phyloP scores from a whole-genome alignment of 2,797 vertebrate species.

The Crenichthys baileyi region DNA sequence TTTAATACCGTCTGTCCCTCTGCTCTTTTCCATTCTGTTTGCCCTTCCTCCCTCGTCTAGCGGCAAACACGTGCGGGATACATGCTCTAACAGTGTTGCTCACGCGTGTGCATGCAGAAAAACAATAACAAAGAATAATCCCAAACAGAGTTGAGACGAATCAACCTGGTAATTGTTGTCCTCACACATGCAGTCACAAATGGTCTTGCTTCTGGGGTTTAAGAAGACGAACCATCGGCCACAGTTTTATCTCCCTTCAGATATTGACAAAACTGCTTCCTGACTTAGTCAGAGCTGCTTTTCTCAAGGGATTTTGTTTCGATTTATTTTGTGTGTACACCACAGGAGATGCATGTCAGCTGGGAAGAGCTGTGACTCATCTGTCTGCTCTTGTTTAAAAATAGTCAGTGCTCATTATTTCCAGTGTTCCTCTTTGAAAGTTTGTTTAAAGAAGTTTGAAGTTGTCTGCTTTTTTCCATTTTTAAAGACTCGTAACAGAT shows the following conservation, averaged over 20 bases:
- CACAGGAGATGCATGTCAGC: conserved; percentile 35
- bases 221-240: conserved; percentile 26
- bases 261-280: conserved; percentile 44
- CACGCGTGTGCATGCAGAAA: conserved; percentile 1
- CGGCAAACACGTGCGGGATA: conserved; percentile 37
- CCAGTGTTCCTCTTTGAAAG: conserved; percentile 3
- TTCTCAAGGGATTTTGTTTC: conserved; percentile 53
- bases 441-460: conserved; percentile 2
- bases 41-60: conserved; percentile 37
- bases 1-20: conserved; percentile 24
- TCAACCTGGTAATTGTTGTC: conserved; percentile 14
- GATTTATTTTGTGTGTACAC: conserved; percentile 46
- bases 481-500: background rate
- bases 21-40: conserved; percentile 35
- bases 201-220: conserved; percentile 24
- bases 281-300: conserved; percentile 49
- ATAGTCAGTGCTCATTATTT: conserved; percentile 38
- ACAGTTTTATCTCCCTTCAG: conserved; percentile 34
- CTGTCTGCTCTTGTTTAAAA: conserved; percentile 32
- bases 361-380: conserved; percentile 52
- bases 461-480: conserved; percentile 5
- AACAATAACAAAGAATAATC: conserved; percentile 2
- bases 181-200: conserved; percentile 9
- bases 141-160: conserved; percentile 7
- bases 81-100: conserved; percentile 28